Conservation (phyloP, 2,888 invertebrate genomes). For the Azorinus chamasolen region DNA sequence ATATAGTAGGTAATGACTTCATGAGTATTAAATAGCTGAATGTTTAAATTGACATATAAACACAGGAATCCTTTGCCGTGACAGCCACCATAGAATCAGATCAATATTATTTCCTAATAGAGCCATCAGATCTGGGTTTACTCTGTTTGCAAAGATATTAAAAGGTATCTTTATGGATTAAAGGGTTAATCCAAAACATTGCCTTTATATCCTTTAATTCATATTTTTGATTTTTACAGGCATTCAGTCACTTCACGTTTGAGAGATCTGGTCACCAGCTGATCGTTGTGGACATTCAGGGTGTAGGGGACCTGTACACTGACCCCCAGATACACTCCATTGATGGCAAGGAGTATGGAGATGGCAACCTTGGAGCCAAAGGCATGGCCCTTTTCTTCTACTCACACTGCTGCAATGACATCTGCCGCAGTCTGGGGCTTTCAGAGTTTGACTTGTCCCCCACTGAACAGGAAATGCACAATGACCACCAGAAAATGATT, state of each 20-base stretch:
- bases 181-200: too few species aligned
- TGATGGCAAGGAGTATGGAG: conserved; percentile 87
- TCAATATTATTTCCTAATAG: too few species aligned
- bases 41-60: too few species aligned
- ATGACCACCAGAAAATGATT: conserved; percentile 71
- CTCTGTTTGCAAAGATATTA: too few species aligned
- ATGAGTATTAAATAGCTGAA: too few species aligned
- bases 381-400: conserved; percentile 89
- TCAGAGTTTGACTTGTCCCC: conserved; percentile 88
- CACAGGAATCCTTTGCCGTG: too few species aligned
- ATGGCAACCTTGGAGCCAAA: conserved; percentile 88
- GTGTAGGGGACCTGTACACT: conserved; percentile 89
- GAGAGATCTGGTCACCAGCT: conserved; percentile 89
- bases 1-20: too few species aligned
- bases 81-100: too few species aligned
- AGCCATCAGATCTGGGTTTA: too few species aligned
- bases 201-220: too few species aligned
- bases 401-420: conserved; percentile 88
- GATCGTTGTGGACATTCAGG: conserved; percentile 89
- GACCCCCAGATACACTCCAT: conserved; percentile 89
- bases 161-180: too few species aligned
- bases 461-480: conserved; percentile 80
- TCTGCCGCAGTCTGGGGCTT: conserved; percentile 87
- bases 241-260: conserved; percentile 89
- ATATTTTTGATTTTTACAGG: conserved; percentile 81